Base-by-base conservation (phyloP, 2,888 invertebrate genomes). In the Caradrina clavipalpis region DNA sequence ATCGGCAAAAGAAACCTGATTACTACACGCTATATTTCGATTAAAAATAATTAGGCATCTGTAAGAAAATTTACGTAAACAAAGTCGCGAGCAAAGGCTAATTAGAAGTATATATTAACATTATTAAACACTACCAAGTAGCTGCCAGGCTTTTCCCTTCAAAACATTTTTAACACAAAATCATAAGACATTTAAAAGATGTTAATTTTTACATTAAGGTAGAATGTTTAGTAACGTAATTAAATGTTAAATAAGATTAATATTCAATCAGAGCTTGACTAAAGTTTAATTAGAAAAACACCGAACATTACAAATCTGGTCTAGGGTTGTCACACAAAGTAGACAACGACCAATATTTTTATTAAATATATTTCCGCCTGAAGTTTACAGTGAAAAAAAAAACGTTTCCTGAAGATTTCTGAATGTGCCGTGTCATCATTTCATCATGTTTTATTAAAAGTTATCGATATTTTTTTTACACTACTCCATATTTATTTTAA, bases 281-380 rank as follows among this genome's bases (percentile, higher is more conserved):
- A 10, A 69, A 73, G 54, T 78, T 77, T 59, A 66, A 74, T 78
- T 66, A 74, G 59, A 59, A 78, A 77, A 78, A 64, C 62, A 66
- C 59, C 17, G 51, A 74, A 51, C 60, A 51, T 49, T 54, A 51
- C 3, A 1, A 69, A 69, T 65, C 53, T 68, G 45, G 0, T 17
- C 13, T 49, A 78, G 74, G 78, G 77, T 22, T 66, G 74, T 21
- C 59, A 15, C 13, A 26, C 2, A 21, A 6, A n/a, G n/a, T 1
- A n/a, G 22, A 15, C 13, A 17, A n/a, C 3, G 21, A 56, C 26
- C 26, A 26, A 26, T 26, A 63, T 31, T 17, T 5, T 0, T 8
- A 35, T 35, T 8, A 35, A 35, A 35, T 35, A 1, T 8, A 8
- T 35, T 35, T 35, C 8, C 35, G 35, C 8, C 35, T 8, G 1